Base-by-base conservation (phyloP, 2,797 vertebrate genomes). In the Alectoris magna region DNA sequence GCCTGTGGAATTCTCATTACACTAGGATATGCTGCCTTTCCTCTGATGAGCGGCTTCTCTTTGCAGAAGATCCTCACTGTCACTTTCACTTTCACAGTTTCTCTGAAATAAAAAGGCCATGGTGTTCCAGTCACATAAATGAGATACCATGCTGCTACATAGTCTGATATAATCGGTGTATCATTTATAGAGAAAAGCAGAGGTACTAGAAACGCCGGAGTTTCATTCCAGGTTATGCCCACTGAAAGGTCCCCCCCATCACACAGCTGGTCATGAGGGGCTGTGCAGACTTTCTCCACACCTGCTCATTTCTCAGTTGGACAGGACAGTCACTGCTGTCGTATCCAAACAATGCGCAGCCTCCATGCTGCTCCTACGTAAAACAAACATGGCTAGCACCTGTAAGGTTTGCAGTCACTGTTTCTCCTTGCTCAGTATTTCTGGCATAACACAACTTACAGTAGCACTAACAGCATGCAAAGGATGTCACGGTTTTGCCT, bases 61-160 rank as follows among this genome's bases (percentile, higher is more conserved):
- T 91, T 90, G 97, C 34, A 97, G 24, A 8, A 97, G 94, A 24
- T 99, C 98, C 87, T 99, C 99, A 11, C 97, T 97, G 96, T 99
- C 99, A 76, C 99, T 99, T 96, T 99, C 98, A 76, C 99, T 99
- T 96, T 99, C 98, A 90, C 98, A 99, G 39, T 98, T 98, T 86
- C 98, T 98, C 98, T 99, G 95, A 84, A 97, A 98, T 1, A 77
- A 59, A 72, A 83, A 92, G 48, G 12, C 31, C 66, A 66, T 14
- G 48, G 43, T 15, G 15, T 83, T 68, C 86, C 49, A 79, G 63
- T 63, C 13, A 39, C 1, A 1, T 38, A 66, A 81, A 73, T 48
- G 44, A 88, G 38, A 58, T 41, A 78, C 14, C n/a, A 49, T 2
- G 2, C 39, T 84, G 43, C 43, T 38, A 69, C 49, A 67, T 12